Conservation (phyloP, 92 coral and sea anemone species). For the Metridium senile region DNA sequence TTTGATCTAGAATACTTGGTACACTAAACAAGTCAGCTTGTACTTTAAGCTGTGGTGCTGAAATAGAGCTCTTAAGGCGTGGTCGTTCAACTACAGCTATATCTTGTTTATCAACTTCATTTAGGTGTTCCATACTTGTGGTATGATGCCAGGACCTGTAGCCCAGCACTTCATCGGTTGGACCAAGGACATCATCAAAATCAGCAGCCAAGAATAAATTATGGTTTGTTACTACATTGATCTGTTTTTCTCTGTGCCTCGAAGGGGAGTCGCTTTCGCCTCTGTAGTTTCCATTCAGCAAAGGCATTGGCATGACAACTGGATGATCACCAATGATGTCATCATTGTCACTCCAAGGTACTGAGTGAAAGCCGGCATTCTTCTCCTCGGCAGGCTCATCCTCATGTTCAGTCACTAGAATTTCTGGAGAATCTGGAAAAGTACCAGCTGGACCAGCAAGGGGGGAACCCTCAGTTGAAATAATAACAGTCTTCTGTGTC, state of each 20-base stretch:
- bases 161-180: conserved; percentile 17
- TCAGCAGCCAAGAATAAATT: conserved; percentile 31
- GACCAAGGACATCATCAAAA: conserved; percentile 31
- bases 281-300: conserved; percentile 17
- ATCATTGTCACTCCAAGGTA: conserved; percentile 39
- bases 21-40: conserved; percentile 61
- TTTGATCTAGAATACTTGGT: conserved; percentile 81
- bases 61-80: conserved; percentile 21
- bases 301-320: conserved; percentile 43
- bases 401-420: conserved; percentile 31
- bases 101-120: conserved; percentile 16
- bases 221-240: conserved; percentile 22
- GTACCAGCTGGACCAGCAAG: conserved; percentile 12
- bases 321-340: conserved; percentile 35
- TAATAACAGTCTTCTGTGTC: conserved; percentile 28
- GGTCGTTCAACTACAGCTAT: neutral
- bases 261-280: conserved; percentile 25
- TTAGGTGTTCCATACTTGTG: conserved; percentile 35
- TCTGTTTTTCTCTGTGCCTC: conserved; percentile 24
- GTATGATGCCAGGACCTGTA: conserved; percentile 23
- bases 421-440: conserved; percentile 23
- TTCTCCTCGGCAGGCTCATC: conserved; percentile 25
- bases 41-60: conserved; percentile 39
- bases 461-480: conserved; percentile 22
- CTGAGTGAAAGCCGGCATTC: neutral